These are phyloP conservation scores for Cinclus mexicanus DNA, from an alignment of 2,113 vertebrate genomes.

Conservation along the genomic window DNA sequence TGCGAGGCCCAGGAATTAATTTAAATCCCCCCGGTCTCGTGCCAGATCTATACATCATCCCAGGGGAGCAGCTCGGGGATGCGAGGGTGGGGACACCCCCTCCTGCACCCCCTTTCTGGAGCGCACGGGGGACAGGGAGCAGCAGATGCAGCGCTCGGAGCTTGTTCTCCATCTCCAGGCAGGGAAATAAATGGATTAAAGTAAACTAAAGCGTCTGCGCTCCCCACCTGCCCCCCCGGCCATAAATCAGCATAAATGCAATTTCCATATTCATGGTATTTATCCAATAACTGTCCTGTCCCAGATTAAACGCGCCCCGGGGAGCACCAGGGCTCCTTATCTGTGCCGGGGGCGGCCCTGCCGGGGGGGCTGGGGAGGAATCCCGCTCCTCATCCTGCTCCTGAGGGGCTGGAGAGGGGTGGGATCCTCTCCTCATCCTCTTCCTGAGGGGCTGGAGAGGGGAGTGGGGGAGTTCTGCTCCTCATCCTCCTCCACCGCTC, in stretches of 20 bases:
- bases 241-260: slow-evolving; percentile 67
- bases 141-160: not conserved
- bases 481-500: not conserved
- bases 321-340: slow-evolving; percentile 11
- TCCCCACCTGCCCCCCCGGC: not conserved
- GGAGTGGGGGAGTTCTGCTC: not conserved
- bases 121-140: not conserved
- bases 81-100: not conserved
- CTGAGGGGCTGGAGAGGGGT: not conserved
- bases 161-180: slow-evolving; percentile 13
- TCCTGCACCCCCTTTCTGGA: not conserved
- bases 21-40: not conserved
- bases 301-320: slow-evolving; percentile 56
- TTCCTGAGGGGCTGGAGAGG: not conserved
- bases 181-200: slow-evolving; percentile 51
- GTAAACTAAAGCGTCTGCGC: not conserved
- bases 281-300: slow-evolving; percentile 56
- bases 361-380: not conserved
- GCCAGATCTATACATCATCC: slow-evolving; percentile 26
- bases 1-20: not conserved
- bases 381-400: not conserved
- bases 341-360: not conserved
- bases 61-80: not conserved
- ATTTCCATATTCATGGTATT: slow-evolving; percentile 72
- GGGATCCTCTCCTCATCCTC: not conserved